A percentile compares a stretch with the other conserved stretches of the same genome.
These are phyloP conservation scores for Calidris pugnax DNA, from an alignment of 2,113 vertebrate species.

Conservation along the genomic window DNA sequence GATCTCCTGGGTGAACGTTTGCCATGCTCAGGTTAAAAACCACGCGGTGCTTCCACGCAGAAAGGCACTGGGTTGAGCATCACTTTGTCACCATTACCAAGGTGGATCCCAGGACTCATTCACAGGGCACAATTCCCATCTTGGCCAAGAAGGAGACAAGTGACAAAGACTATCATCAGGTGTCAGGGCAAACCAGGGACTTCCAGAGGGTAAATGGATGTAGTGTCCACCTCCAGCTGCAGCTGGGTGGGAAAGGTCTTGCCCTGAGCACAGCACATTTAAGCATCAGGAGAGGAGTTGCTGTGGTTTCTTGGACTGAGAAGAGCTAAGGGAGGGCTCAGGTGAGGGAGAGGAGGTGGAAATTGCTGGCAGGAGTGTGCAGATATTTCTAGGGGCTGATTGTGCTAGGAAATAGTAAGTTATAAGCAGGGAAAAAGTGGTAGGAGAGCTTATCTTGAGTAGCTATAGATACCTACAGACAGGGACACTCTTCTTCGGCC, in stretches of 20 bases:
- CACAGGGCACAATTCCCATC: not conserved
- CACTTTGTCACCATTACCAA: fast-evolving
- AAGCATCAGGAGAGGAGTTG: not conserved
- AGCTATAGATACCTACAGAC: not conserved
- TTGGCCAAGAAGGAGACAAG: not conserved
- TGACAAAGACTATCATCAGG: too few species aligned
- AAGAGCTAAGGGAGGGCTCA: not conserved
- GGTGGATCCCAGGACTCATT: not conserved
- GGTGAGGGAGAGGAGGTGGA: not conserved
- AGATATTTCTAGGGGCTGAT: not conserved
- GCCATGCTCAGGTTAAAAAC: not conserved
- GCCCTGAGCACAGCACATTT: not conserved
- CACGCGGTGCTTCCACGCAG: fast-evolving
- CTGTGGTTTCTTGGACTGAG: not conserved
- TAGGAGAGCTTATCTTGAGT: not conserved
- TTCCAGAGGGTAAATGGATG: not conserved
- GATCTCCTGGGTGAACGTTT: not conserved
- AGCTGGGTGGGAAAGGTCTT: not conserved
- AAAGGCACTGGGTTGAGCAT: not conserved
- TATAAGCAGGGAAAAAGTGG: not conserved
- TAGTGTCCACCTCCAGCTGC: fast-evolving
- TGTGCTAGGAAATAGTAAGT: not conserved
- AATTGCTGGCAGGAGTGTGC: not conserved
- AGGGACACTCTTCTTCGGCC: not conserved
- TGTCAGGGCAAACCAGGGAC: not conserved